These are phyloP conservation scores for Tetraodon nigroviridis DNA, from an alignment of 2,113 vertebrate species.

Conservation along the genomic window DNA sequence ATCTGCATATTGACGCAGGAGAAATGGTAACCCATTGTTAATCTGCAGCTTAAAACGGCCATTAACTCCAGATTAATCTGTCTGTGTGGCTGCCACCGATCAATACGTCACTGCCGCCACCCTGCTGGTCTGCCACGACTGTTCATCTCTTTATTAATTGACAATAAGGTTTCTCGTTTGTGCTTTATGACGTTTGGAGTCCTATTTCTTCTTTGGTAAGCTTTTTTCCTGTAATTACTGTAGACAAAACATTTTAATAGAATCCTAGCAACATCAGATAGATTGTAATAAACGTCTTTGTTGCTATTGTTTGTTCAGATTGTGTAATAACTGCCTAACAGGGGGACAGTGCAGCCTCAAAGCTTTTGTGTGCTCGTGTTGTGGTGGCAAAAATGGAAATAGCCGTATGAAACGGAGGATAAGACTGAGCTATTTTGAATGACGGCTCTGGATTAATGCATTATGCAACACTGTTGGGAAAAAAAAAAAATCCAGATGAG, in stretches of 20 bases:
- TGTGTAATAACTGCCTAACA: conserved; percentile 15
- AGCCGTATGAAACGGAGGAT: conserved; percentile 18
- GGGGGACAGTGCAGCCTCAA: background rate
- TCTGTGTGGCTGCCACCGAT: conserved; percentile 29
- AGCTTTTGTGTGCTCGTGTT: conserved; percentile 16
- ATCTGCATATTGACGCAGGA: conserved; percentile 54
- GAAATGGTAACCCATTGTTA: conserved; percentile 56
- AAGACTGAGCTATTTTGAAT: conserved; percentile 52
- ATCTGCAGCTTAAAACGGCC: conserved; percentile 60
- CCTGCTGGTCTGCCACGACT: background rate
- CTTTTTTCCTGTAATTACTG: too few species aligned
- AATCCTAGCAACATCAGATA: background rate
- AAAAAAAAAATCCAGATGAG: conserved; percentile 66
- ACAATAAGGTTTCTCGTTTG: background rate
- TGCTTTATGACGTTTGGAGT: background rate
- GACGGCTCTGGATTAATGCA: conserved; percentile 60
- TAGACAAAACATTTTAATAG: background rate
- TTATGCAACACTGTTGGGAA: conserved; percentile 65
- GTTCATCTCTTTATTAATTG: conserved; percentile 14
- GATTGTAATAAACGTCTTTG: background rate
- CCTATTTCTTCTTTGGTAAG: background rate
- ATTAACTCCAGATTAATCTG: conserved; percentile 56
- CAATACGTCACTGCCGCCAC: conserved; percentile 34
- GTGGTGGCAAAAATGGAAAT: conserved; percentile 13
- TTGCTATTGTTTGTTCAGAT: conserved; percentile 5